phyloP scores from a whole-genome alignment of 2,113 vertebrate species.

The Stigmatopora argus region DNA sequence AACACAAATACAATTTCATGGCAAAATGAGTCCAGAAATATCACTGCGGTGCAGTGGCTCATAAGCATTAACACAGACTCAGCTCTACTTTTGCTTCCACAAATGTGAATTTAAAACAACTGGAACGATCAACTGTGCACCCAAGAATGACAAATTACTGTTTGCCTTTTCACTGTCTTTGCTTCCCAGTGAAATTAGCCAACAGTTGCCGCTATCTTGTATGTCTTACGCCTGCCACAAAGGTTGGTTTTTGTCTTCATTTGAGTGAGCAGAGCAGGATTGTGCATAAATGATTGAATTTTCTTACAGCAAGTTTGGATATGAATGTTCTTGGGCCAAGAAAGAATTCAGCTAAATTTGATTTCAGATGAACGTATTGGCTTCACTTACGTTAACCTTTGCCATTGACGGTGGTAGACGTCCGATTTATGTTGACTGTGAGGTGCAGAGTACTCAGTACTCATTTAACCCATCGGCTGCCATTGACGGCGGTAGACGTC shows the following conservation, averaged over 20 bases:
- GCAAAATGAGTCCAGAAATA: conserved; percentile 14
- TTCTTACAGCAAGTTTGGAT: neutral
- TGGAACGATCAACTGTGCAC: neutral
- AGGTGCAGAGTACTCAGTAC: too few relatives aligned
- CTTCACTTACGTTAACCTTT: too few relatives aligned
- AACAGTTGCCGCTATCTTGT: neutral
- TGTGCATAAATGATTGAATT: neutral
- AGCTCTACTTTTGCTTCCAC: neutral
- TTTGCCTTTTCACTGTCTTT: neutral
- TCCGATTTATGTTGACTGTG: too few relatives aligned
- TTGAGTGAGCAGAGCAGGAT: neutral
- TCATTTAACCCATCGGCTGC: too few relatives aligned
- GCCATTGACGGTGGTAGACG: too few relatives aligned
- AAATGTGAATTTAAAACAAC: neutral
- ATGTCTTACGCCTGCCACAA: neutral
- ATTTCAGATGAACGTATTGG: neutral
- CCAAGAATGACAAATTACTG: neutral
- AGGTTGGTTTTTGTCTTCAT: neutral
- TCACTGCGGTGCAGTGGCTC: neutral
- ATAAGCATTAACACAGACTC: conserved; percentile 10
- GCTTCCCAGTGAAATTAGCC: neutral
- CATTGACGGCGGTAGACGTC: too few relatives aligned
- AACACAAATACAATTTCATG: conserved; percentile 15
- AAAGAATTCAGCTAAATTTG: neutral
- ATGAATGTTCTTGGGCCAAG: neutral